A percentile compares a stretch with the other conserved stretches of the same genome.
phyloP scores from a whole-genome alignment of 2,888 invertebrate species.

The Spisula subtruncata region DNA sequence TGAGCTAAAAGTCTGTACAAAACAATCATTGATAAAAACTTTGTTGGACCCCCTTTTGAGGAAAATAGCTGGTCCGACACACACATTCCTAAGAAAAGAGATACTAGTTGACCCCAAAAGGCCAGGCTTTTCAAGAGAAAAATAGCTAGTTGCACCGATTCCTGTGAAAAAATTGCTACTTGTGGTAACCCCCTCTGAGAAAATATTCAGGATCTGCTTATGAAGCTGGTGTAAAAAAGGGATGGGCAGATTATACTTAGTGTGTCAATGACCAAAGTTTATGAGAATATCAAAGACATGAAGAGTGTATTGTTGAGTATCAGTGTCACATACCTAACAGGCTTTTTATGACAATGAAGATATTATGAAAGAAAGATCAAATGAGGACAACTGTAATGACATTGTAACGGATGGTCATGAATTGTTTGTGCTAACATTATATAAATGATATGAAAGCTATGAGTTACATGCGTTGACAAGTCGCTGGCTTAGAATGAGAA shows the following conservation, averaged over 20 bases:
- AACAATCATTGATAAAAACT: too few species aligned
- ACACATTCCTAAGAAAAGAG: too few species aligned
- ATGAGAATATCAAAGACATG: not conserved
- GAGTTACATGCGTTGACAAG: not conserved
- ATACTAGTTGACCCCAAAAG: too few species aligned
- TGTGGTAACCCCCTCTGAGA: too few species aligned
- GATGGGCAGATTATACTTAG: not conserved
- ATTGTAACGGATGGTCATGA: not conserved
- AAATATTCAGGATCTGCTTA: not conserved
- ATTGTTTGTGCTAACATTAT: conserved; percentile 13
- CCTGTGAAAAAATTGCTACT: too few species aligned
- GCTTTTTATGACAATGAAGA: not conserved
- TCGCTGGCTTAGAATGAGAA: too few species aligned
- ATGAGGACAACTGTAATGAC: not conserved
- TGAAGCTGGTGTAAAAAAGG: not conserved
- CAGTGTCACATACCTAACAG: conserved; percentile 2
- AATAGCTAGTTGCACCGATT: too few species aligned
- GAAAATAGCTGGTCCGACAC: too few species aligned
- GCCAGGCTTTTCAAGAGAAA: too few species aligned
- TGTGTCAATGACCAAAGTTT: not conserved
- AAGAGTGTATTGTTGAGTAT: not conserved
- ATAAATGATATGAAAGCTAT: not conserved
- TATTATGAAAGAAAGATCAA: not conserved
- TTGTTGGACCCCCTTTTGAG: too few species aligned
- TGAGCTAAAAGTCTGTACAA: too few species aligned